Base-by-base conservation (phyloP, 2,113 vertebrate species). In the Chaetorhynchus papuensis region DNA sequence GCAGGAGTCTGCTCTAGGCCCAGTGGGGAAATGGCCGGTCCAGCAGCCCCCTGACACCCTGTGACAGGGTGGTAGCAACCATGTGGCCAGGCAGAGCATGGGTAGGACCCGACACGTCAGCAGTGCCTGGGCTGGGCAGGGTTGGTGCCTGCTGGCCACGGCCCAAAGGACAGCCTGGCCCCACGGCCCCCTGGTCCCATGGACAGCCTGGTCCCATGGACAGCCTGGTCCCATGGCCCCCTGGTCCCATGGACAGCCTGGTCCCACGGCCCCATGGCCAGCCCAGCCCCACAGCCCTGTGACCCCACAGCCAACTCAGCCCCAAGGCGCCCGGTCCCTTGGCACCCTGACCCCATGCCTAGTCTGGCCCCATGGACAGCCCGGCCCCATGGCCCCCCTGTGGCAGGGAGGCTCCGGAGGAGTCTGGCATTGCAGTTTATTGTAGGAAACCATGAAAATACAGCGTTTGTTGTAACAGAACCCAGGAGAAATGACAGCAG, bases 381-480 rank as follows among this genome's bases (percentile, higher is more conserved):
- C 24, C 1, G 0, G 41, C 41, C 28, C 74, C 23, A 2, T 2
- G 13, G 13, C 22, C 30, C 45, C 22, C 17, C 24, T 0, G 3
- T 1, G 7, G 2, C 10, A 8, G 85, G 53, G 33, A 2, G 41
- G 53, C 33, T 39, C 39, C 0, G 1, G 39, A 64, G 41, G 45
- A 60, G 37, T 91, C 82, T 93, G 93, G 89, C 89, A 71, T 83
- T 2, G 61, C 91, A 96, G 85, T 96, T 96, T 96, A 96, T 95
- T 96, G 96, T 96, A 96, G 93, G 96, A 96, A 96, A 96, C 60
- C 93, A 93, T 94, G 94, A 96, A 96, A 96, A 96, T 75, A 96
- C 94, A 96, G 90, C 52, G 35, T 87, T 83, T 54, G 87, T 42
- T 59, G 42, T 84, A 87, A 92, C 74, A 87, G 94, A 91, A 87